phyloP scores from a whole-genome alignment of 2,888 invertebrate species.

The Euzetes globulus region DNA sequence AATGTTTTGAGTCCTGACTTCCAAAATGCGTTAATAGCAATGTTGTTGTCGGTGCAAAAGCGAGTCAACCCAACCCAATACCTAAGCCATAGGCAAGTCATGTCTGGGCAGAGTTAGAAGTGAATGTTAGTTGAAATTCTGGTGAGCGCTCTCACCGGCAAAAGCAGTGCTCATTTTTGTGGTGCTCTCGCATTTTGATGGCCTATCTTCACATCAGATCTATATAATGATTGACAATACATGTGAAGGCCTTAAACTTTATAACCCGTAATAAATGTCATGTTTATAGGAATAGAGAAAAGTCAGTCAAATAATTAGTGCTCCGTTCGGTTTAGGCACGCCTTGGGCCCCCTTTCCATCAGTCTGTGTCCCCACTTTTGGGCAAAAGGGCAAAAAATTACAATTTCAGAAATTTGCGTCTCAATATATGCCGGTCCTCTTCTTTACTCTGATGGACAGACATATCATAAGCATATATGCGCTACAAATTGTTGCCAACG shows the following conservation, averaged over 20 bases:
- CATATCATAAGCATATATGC: background rate
- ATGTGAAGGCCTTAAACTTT: conserved; percentile 17
- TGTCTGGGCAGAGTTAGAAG: background rate
- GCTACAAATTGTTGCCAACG: background rate
- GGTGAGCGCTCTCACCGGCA: background rate
- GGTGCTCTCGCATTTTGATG: background rate
- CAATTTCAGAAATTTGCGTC: conserved; percentile 1
- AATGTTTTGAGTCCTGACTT: background rate
- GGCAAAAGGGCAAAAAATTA: background rate
- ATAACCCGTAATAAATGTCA: conserved; percentile 24
- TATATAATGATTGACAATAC: conserved; percentile 19
- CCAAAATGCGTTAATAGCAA: background rate
- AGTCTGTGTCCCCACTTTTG: background rate
- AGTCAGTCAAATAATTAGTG: conserved; percentile 18
- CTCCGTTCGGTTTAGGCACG: background rate
- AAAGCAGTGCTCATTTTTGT: background rate
- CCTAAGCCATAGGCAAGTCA: conserved; percentile 5
- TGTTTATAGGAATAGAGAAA: background rate
- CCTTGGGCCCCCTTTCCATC: background rate
- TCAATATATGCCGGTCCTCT: background rate
- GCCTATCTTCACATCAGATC: conserved; percentile 13
- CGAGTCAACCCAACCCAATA: background rate
- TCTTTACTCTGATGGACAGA: background rate
- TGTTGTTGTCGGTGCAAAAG: background rate
- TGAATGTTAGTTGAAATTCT: background rate